Conservation (phyloP, 2,797 vertebrate genomes). For the Macrochelys suwanniensis region DNA sequence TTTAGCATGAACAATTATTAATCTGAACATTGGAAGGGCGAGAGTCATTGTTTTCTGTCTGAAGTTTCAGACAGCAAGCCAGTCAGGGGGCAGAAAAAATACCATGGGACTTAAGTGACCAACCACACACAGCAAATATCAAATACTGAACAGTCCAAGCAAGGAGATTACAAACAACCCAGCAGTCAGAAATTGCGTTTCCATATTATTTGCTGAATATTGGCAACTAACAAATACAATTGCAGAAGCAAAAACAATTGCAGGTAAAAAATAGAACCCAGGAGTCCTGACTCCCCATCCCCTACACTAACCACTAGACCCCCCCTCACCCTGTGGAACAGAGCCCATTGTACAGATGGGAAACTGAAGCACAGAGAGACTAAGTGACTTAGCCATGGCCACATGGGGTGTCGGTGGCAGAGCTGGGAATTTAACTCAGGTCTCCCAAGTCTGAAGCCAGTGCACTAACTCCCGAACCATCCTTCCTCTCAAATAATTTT, state of each 20-base stretch:
- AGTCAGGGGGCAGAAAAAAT: neutral
- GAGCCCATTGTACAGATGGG: neutral
- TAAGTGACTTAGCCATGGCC: neutral
- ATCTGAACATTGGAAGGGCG: neutral
- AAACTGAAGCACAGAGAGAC: neutral
- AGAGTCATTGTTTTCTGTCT: neutral
- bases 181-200: neutral
- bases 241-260: neutral
- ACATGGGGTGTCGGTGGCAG: neutral
- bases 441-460: neutral
- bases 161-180: neutral
- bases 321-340: neutral
- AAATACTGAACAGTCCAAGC: neutral
- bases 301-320: too few species aligned
- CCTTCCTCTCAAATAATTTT: accelerated
- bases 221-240: neutral
- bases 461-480: accelerated
- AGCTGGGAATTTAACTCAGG: neutral
- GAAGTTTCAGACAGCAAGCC: neutral
- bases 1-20: too few species aligned
- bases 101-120: neutral
- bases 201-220: neutral
- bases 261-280: neutral
- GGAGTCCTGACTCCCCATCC: neutral
- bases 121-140: neutral